Conservation (phyloP, 2,888 invertebrate genomes). For the Erebia ligea region DNA sequence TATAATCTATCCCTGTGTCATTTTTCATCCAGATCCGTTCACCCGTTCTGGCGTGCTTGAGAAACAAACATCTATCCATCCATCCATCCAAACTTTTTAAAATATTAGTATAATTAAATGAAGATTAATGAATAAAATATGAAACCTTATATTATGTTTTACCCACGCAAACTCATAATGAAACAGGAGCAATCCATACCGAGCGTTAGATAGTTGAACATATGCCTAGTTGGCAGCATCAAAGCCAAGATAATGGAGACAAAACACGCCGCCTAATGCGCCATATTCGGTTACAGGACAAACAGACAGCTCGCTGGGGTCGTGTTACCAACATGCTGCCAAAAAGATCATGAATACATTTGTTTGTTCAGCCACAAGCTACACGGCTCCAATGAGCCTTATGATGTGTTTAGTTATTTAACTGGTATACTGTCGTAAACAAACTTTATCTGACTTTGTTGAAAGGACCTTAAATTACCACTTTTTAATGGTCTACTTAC, state of each 20-base stretch:
- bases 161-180: slow-evolving; percentile 20
- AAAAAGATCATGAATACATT: slow-evolving; percentile 75
- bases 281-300: slow-evolving; percentile 74
- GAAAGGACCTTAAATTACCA: not conserved
- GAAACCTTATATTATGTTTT: not conserved
- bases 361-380: slow-evolving; percentile 61
- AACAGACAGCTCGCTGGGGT: slow-evolving; percentile 67
- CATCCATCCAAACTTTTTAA: not conserved
- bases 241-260: slow-evolving; percentile 79
- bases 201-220: slow-evolving; percentile 43
- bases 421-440: not conserved
- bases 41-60: too few species aligned
- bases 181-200: slow-evolving; percentile 31
- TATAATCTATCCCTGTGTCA: too few species aligned
- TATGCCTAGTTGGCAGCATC: slow-evolving; percentile 74
- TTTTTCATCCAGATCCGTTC: too few species aligned
- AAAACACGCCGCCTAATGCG: slow-evolving; percentile 78
- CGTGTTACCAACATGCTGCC: slow-evolving; percentile 67
- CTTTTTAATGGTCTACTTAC: too few species aligned
- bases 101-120: not conserved
- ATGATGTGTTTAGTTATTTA: slow-evolving; percentile 16
- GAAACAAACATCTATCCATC: too few species aligned
- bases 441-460: not conserved
- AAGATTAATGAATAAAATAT: not conserved
- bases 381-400: slow-evolving; percentile 13